A percentile compares a stretch with the other conserved stretches of the same genome.
Conservation (phyloP, 1,140 invertebrate species). For the Coelopa frigida region DNA sequence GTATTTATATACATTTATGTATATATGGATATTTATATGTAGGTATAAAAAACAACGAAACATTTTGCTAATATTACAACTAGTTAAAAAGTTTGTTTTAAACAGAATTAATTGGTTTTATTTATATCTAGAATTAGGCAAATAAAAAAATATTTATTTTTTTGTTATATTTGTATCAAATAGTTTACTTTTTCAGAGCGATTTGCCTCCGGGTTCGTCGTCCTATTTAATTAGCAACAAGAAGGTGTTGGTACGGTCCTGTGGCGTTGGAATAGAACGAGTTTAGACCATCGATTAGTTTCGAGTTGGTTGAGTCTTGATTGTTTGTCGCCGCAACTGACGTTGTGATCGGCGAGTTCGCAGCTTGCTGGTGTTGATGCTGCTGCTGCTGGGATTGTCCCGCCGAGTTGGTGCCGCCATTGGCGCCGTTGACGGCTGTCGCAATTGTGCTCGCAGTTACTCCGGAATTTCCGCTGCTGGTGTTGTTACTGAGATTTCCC, state of each 20-base stretch:
- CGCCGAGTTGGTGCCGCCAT: conserved; percentile 1
- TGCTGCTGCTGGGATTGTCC: no score
- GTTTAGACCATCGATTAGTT: conserved; percentile 41
- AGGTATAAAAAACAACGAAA: conserved; percentile 11
- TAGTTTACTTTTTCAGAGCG: neutral
- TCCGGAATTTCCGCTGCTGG: conserved; percentile 4
- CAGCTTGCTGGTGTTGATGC: no score
- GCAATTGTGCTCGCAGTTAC: conserved; percentile 7
- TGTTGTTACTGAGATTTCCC: conserved; percentile 15
- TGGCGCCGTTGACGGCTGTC: conserved; percentile 12
- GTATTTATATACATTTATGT: no score
- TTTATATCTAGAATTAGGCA: conserved; percentile 1
- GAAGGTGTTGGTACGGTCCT: conserved; percentile 38
- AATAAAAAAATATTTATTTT: conserved; percentile 11
- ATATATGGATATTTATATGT: neutral
- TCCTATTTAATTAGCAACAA: conserved; percentile 40
- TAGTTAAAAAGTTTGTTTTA: conserved; percentile 13
- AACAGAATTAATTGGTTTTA: neutral
- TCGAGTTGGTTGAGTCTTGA: conserved; percentile 25
- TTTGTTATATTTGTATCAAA: neutral
- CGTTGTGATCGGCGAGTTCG: conserved; percentile 5
- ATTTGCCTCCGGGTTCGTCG: conserved; percentile 3
- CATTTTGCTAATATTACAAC: no score
- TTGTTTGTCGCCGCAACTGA: conserved; percentile 6
- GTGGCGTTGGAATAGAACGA: conserved; percentile 33